A percentile compares a stretch with the other conserved stretches of the same genome.
Conservation (phyloP, 2,797 vertebrate genomes). For the Acipenser transmontanus region DNA sequence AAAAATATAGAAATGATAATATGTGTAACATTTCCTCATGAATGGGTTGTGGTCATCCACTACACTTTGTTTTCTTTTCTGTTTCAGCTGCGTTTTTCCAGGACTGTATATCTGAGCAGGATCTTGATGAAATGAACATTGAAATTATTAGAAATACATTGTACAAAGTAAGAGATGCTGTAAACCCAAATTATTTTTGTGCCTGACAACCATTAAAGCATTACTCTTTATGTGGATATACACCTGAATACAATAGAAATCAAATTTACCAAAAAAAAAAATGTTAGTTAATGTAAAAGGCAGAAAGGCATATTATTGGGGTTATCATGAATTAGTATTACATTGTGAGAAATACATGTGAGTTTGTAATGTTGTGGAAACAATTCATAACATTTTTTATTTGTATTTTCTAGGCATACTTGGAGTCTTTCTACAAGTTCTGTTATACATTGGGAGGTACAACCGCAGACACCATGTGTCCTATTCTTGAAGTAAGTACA, state of each 20-base stretch:
- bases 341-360: too few species aligned
- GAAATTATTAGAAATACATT: slow-evolving; percentile 97
- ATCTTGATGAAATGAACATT: slow-evolving; percentile 98
- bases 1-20: neutral
- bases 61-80: slow-evolving; percentile 22
- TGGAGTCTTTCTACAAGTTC: slow-evolving; percentile 97
- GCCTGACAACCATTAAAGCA: too few species aligned
- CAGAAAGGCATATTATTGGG: too few species aligned
- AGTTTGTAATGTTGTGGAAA: too few species aligned
- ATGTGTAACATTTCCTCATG: slow-evolving; percentile 14
- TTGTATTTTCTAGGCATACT: slow-evolving; percentile 72
- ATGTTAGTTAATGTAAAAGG: too few species aligned
- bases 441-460: slow-evolving; percentile 88
- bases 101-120: slow-evolving; percentile 98
- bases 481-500: slow-evolving; percentile 83
- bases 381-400: neutral
- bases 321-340: too few species aligned
- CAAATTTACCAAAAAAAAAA: too few species aligned
- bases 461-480: slow-evolving; percentile 94
- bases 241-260: too few species aligned
- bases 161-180: slow-evolving; percentile 74
- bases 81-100: slow-evolving; percentile 93
- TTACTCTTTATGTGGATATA: too few species aligned
- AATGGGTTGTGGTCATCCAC: neutral
- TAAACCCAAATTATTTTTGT: neutral